Base-by-base conservation (phyloP, 1,140 invertebrate species). In the Maconellicoccus hirsutus region DNA sequence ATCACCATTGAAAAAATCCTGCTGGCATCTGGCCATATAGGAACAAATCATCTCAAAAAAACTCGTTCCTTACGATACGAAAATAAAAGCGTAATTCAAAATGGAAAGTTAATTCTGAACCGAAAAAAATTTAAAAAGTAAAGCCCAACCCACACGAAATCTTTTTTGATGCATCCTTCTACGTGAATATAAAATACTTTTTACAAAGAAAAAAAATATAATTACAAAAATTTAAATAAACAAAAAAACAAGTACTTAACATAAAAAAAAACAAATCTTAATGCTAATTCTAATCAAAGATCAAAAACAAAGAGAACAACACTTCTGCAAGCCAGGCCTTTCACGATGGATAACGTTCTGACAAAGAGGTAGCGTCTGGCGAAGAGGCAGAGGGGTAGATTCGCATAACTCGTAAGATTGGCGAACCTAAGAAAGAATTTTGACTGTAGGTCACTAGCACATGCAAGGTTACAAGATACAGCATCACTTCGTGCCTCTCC, bases 21-120 rank as follows among this genome's bases (percentile, higher is more conserved):
- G 10, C 10, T n/a, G n/a, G n/a, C n/a, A n/a, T 23, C 61, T 26
- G 25, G 61, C 21, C 21, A 25, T 7, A 22, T 25, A 12, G 25
- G 3, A 16, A 66, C 14, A 16, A 4, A 66, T 66, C 8, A 23
- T 6, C 61, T 3, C 21, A 25, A 66, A 26, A 16, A 25, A 59
- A 59, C 10, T 66, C n/a, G n/a, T 23, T 19, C 52, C n/a, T 59
- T 4, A 66, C 8, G 3, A 66, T 66, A n/a, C n/a, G n/a, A 59
- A 59, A 59, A 59, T 23, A 66, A 66, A 66, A 66, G 42, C 42
- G 42, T 52, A 52, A 52, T 52, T 52, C 10, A n/a, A 52, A 52
- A 52, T 19, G 12, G 42, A 52, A 52, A 52, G 42, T 52, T 52
- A 6, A 16, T 52, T 52, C 42, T 4, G 61, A 25, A 66, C 4